phyloP scores from a whole-genome alignment of 2,888 invertebrate species.

The Apotomis turbidana region DNA sequence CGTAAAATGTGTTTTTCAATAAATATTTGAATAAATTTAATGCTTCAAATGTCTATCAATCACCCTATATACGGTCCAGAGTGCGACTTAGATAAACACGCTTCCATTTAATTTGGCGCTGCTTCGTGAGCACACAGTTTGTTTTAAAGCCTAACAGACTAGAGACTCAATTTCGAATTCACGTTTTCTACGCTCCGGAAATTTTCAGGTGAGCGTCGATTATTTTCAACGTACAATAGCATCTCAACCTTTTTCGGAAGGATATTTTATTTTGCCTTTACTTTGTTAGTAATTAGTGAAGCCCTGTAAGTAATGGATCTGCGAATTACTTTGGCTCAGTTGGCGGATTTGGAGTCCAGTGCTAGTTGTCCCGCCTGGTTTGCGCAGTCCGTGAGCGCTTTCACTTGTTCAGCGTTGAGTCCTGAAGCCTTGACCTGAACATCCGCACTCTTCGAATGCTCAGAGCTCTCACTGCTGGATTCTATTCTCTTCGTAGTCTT shows the following conservation, averaged over 20 bases:
- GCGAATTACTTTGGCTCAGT: constrained; percentile 71
- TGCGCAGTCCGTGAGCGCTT: constrained; percentile 79
- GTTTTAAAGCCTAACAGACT: constrained; percentile 27
- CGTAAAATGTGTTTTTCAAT: neutral
- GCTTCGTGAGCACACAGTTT: constrained; percentile 32
- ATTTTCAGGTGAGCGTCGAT: too few species aligned
- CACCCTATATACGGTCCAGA: neutral
- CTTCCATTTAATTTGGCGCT: constrained; percentile 33
- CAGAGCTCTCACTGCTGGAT: constrained; percentile 79
- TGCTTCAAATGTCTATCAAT: constrained; percentile 9
- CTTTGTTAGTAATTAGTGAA: constrained; percentile 38
- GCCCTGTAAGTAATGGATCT: constrained; percentile 42
- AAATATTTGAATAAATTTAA: constrained; percentile 6
- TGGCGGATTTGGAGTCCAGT: constrained; percentile 76
- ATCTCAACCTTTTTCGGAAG: neutral
- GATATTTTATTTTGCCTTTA: neutral
- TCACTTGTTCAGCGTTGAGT: constrained; percentile 74
- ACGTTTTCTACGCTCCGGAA: neutral
- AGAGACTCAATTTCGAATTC: constrained; percentile 24
- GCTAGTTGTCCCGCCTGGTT: constrained; percentile 79
- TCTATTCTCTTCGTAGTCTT: constrained; percentile 76
- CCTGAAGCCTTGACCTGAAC: constrained; percentile 79
- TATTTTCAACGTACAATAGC: too few species aligned
- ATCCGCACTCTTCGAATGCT: constrained; percentile 78
- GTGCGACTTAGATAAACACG: constrained; percentile 14